phyloP scores from a whole-genome alignment of 2,797 vertebrate genomes.

The Sciurus carolinensis region DNA sequence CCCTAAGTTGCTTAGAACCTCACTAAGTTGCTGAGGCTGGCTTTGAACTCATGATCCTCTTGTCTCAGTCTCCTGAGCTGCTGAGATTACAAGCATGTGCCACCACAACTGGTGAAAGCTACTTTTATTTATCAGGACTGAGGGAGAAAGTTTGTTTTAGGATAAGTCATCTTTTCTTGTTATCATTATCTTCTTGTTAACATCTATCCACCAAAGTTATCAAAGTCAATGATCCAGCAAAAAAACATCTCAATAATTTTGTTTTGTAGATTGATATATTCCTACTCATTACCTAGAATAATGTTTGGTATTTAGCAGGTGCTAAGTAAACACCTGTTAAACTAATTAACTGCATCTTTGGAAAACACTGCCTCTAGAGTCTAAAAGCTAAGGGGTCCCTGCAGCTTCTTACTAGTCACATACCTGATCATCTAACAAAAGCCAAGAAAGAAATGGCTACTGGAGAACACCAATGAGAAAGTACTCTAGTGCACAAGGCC shows the following conservation, averaged over 20 bases:
- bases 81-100: too few relatives aligned
- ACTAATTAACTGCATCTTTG: neutral
- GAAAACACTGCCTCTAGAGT: neutral
- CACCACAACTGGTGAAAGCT: neutral
- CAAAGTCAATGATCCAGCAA: slow-evolving; percentile 2
- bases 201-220: neutral
- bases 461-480: neutral
- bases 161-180: neutral
- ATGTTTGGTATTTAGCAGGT: neutral
- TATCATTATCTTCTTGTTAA: neutral
- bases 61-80: too few relatives aligned
- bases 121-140: neutral
- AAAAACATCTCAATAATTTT: slow-evolving; percentile 7
- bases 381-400: neutral
- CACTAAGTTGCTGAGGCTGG: too few relatives aligned
- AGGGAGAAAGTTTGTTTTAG: slow-evolving; percentile 37
- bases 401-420: neutral
- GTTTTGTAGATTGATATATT: neutral
- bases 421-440: neutral
- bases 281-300: neutral
- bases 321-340: neutral
- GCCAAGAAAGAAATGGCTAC: neutral
- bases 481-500: neutral
- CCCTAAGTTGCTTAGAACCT: too few relatives aligned
- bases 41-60: too few relatives aligned